These are phyloP conservation scores for Platyura marginata DNA, from an alignment of 1,140 invertebrate genomes.

Conservation along the genomic window DNA sequence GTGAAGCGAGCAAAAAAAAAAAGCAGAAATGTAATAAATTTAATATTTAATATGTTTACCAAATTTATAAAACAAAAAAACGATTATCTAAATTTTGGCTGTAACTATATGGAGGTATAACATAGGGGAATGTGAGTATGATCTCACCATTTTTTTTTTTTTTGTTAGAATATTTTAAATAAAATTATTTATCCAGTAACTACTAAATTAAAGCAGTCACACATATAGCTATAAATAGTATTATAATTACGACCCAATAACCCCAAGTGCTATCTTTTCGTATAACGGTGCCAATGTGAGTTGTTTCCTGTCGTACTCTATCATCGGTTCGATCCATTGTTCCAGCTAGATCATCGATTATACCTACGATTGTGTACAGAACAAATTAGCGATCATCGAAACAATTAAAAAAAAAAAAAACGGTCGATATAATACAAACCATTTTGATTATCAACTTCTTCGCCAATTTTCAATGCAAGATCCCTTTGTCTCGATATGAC, in stretches of 20 bases:
- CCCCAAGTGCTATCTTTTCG: slow-evolving; percentile 48
- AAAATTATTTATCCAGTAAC: neutral
- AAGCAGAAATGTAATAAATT: no score
- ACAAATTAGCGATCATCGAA: neutral
- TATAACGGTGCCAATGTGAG: slow-evolving; percentile 40
- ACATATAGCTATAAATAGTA: slow-evolving; percentile 40
- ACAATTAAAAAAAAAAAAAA: neutral
- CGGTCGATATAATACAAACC: slow-evolving; percentile 27
- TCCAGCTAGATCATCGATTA: slow-evolving; percentile 59
- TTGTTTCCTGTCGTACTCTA: slow-evolving; percentile 44
- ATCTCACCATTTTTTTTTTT: neutral
- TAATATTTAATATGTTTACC: no score
- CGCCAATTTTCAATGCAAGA: slow-evolving; percentile 51
- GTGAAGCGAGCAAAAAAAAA: no score
- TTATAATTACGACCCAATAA: slow-evolving; percentile 46
- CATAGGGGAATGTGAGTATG: neutral
- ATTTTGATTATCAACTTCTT: slow-evolving; percentile 64
- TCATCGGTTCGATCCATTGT: slow-evolving; percentile 51
- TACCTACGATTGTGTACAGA: slow-evolving; percentile 33
- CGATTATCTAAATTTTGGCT: no score
- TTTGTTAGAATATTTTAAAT: neutral
- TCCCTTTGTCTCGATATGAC: slow-evolving; percentile 60
- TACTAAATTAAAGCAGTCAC: slow-evolving; percentile 20
- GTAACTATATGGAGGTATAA: no score
- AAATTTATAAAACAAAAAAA: no score